Conservation (phyloP, 1,140 invertebrate genomes). For the Popillia japonica region DNA sequence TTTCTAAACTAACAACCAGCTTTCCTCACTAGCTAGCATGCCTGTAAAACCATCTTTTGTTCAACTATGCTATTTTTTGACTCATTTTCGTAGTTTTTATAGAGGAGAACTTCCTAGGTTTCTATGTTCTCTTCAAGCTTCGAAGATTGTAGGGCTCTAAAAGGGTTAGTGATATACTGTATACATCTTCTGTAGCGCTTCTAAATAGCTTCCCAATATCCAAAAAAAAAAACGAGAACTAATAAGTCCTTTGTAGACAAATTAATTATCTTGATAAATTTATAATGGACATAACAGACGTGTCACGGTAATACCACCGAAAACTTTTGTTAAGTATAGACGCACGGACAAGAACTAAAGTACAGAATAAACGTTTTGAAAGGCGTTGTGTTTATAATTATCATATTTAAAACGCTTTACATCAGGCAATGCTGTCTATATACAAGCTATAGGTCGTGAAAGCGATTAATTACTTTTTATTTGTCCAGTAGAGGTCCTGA, state of each 20-base stretch:
- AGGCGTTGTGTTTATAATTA: constrained; percentile 15
- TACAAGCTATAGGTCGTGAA: neutral
- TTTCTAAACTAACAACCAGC: too few species aligned
- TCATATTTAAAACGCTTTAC: constrained; percentile 1
- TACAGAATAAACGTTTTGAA: neutral
- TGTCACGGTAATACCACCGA: neutral
- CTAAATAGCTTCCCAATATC: neutral
- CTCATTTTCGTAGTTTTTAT: too few species aligned
- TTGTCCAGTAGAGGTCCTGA: constrained; percentile 6
- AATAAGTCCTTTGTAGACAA: constrained; percentile 7
- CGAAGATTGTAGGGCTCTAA: too few species aligned
- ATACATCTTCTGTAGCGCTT: too few species aligned
- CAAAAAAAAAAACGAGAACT: neutral
- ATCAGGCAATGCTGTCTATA: neutral
- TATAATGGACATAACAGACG: neutral
- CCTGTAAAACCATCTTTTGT: too few species aligned
- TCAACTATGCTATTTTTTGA: too few species aligned
- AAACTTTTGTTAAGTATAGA: too few species aligned
- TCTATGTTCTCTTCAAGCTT: too few species aligned
- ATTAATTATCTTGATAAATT: constrained; percentile 12
- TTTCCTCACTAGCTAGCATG: too few species aligned
- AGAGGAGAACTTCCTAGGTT: too few species aligned
- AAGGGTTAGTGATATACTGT: too few species aligned
- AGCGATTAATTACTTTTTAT: constrained; percentile 12
- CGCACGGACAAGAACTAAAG: too few species aligned